Percentiles rank a stretch among this genome's conserved stretches.
These are phyloP conservation scores for Amphipoea lucens DNA, from an alignment of 2,888 invertebrate genomes.

Conservation along the genomic window DNA sequence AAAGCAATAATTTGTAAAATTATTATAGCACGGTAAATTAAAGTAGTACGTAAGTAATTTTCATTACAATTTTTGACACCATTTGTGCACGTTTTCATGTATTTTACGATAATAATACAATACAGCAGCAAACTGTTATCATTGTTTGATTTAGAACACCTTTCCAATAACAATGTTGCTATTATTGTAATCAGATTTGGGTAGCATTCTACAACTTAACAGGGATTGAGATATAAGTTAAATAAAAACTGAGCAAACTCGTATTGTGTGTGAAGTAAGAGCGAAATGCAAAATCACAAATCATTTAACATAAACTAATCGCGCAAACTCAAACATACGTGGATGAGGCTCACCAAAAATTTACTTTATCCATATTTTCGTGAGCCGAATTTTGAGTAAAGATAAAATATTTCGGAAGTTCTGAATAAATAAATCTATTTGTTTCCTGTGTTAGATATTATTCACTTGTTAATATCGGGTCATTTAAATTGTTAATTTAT, in stretches of 20 bases:
- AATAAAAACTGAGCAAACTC: constrained; percentile 70
- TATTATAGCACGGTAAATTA: constrained; percentile 42
- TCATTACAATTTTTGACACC: constrained; percentile 29
- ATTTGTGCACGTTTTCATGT: constrained; percentile 53
- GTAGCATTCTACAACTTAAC: constrained; percentile 21
- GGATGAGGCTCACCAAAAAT: too few species aligned
- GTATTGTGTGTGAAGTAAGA: constrained; percentile 65
- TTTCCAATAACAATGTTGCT: constrained; percentile 23
- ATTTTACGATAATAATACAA: constrained; percentile 67
- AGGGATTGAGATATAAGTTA: constrained; percentile 26
- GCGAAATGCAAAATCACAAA: constrained; percentile 69
- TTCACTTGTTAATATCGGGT: too few species aligned
- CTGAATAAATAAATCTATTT: too few species aligned
- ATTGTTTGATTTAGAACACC: constrained; percentile 56
- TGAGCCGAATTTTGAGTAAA: too few species aligned
- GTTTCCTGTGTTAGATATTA: too few species aligned
- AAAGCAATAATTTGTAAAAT: constrained; percentile 21
- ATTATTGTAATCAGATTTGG: constrained; percentile 22
- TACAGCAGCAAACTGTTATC: constrained; percentile 50
- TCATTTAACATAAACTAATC: constrained; percentile 45
- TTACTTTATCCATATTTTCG: too few species aligned
- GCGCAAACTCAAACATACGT: constrained; percentile 38
- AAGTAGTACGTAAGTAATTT: constrained; percentile 44
- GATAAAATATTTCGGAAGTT: too few species aligned
- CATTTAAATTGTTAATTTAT: too few species aligned